phyloP scores from a whole-genome alignment of 2,888 invertebrate genomes.

The Gerris lacustris region DNA sequence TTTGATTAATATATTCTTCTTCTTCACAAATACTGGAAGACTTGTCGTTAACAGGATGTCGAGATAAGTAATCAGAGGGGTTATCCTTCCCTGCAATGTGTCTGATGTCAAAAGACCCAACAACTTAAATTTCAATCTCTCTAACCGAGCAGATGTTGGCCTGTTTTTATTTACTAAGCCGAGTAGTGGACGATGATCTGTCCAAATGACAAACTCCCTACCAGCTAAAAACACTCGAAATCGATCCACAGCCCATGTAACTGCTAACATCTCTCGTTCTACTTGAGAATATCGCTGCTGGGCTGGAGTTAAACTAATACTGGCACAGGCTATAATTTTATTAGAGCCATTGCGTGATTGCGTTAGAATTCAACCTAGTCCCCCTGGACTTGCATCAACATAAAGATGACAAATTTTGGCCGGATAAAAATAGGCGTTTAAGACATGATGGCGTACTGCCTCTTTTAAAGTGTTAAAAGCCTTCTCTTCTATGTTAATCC shows the following conservation, averaged over 20 bases:
- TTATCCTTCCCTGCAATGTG: slow-evolving; percentile 3
- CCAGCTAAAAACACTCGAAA: neutral
- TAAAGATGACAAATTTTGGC: neutral
- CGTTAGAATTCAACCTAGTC: neutral
- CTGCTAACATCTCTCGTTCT: slow-evolving; percentile 12
- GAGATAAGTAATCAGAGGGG: slow-evolving; percentile 9
- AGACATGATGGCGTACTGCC: neutral
- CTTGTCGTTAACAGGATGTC: slow-evolving; percentile 12
- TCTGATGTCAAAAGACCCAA: neutral
- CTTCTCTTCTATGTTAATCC: neutral
- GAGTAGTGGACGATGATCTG: neutral
- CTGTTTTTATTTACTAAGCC: neutral
- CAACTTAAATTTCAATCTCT: slow-evolving; percentile 7
- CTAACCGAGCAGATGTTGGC: neutral
- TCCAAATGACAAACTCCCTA: neutral
- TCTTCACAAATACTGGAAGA: neutral
- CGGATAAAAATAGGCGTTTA: neutral
- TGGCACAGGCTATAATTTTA: slow-evolving; percentile 8
- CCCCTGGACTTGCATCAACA: neutral
- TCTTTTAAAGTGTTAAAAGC: neutral
- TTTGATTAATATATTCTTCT: neutral
- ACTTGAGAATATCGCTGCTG: slow-evolving; percentile 10
- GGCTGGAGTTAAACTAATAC: slow-evolving; percentile 4
- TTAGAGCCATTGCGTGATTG: neutral
- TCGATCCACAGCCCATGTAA: slow-evolving; percentile 8